Base-by-base conservation (phyloP, 35 echinoderm and acorn worm genomes). In the Acanthaster planci region DNA sequence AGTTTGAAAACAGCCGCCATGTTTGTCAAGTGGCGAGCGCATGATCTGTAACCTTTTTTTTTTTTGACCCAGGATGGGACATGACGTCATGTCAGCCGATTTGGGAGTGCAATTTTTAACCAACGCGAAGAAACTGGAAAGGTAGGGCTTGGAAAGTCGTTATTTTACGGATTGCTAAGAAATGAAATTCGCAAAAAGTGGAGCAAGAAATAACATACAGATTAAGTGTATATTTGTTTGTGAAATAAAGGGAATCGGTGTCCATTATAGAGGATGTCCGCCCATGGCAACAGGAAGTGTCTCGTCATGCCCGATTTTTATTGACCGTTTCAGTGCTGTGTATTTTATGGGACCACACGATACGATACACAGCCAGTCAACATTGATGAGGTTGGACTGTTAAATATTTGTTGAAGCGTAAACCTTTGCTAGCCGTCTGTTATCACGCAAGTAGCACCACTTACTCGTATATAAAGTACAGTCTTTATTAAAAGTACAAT, bases 211-310 rank as follows among this genome's bases (percentile, higher is more conserved):
- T 81, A 30, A 51, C 29, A 52, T 40, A 81, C 23, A 30, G 10
- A 50, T 52, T 47, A 22, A 51, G 27, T 51, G 44, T 30, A 31
- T 10, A 72, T 72, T 72, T 72, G 64, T 14, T 7, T 26, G 29
- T 72, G 34, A 72, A 72, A 72, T 72, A 12, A 34, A 72, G 42
- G 30, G 7, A 26, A 72, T 72, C 34, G 18, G 64, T 14, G 26
- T 72, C 23, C 64, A 26, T 72, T 72, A 72, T 14, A 72, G 64
- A 72, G 64, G 64, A 72, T 72, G 64, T 72, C 64, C 86, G 86
- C 87, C 92, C 92, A 85, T 93, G 92, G 92, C 92, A 93, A 93
- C 92, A 93, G 92, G 92, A 93, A 93, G 87, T 93, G 87, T 35
- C 78, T 59, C 64, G 64, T 72, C 64, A 72, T 72, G 42, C 42